phyloP scores from a whole-genome alignment of 2,797 vertebrate species.

The Gallinago stenura region DNA sequence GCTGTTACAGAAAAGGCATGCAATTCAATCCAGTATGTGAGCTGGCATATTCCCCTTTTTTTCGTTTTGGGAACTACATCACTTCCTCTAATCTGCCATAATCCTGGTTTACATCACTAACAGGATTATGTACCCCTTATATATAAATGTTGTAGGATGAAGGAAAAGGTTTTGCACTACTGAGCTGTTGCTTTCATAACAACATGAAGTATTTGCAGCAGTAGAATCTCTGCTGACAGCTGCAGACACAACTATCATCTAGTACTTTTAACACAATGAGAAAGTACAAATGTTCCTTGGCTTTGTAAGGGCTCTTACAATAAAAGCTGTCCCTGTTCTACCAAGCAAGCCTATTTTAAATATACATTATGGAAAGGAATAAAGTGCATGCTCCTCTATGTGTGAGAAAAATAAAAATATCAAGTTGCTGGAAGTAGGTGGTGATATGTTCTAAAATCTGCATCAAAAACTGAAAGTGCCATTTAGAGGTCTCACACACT shows the following conservation, averaged over 20 bases:
- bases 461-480: not conserved
- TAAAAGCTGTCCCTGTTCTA: not conserved
- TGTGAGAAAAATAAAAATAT: slow-evolving; percentile 17
- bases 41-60: not conserved
- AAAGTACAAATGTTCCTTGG: not conserved
- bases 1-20: not conserved
- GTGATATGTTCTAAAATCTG: not conserved
- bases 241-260: not conserved
- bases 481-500: not conserved
- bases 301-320: not conserved
- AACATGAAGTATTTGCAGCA: not conserved
- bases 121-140: not conserved
- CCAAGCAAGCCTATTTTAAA: not conserved
- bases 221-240: not conserved
- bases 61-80: accelerated
- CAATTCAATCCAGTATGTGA: not conserved
- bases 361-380: not conserved
- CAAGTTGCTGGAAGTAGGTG: not conserved
- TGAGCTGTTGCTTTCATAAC: not conserved
- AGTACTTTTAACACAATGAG: not conserved
- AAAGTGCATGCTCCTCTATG: not conserved
- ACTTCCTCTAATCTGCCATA: not conserved
- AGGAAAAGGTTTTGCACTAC: not conserved
- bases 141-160: not conserved
- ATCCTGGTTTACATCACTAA: not conserved